Evolutionary conservation across 2,113 vertebrate genomes (phyloP), one percentile per base, ranked within the genome.

Genomic region (Gnathonemus echidnorhynchus): DNA sequence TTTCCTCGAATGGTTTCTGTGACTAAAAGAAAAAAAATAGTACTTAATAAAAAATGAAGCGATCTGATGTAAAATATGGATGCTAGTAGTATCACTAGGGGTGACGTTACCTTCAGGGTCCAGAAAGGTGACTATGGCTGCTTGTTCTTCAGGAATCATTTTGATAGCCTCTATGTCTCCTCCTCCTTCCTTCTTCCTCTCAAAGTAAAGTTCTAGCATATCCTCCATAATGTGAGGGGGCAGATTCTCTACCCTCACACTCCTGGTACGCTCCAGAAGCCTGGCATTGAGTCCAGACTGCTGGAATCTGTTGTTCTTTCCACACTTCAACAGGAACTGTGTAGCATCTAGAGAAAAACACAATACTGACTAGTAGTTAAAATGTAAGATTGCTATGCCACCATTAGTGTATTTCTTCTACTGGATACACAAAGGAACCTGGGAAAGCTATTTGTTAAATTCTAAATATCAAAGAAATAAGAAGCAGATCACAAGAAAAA

Each of bases 201-300:
- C 97, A 95, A 98, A 98, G 93, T 96, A 98, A 87, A 97, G 0
- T 0, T 92, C 92, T 87, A 99, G 91, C 5, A 95, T 92, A 17
- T 95, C 92, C 62, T 92, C 89, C 6, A 89, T 3, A 4, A 91
- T 92, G 42, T 92, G 89, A 11, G 92, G 90, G 11, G 96, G 95
- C 35, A 98, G 88, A 74, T 95, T 95, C 95, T 99, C 98, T 91
- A 96, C 95, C 39, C 94, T 93, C 89, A 98, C 24, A 49, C 91
- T 94, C 74, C 87, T 95, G 15, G 96, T 95, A 50, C 35, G 87
- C 92, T 97, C 96, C 90, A 99, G 94, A 13, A 77, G 92, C n/a
- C 91, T 88, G 39, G 93, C 95, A 0, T 53, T 95, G 89, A 98
- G 91, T 9, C 93, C 89, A 0, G 93, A 90, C 1, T 92, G 86